Base-by-base conservation (phyloP, 2,888 invertebrate genomes). In the Ommatoiulus sabulosus region DNA sequence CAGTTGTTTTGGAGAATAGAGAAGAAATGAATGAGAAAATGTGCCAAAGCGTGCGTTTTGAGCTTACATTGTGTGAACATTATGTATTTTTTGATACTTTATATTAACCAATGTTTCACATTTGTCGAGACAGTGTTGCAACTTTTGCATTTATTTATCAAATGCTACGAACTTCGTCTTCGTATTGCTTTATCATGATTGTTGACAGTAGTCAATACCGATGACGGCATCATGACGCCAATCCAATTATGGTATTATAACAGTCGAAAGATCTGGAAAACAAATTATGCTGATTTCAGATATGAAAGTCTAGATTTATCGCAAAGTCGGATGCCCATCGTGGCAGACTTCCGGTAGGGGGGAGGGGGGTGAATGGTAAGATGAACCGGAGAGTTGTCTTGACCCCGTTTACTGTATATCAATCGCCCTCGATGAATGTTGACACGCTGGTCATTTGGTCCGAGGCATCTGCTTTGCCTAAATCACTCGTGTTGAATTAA, bases 391-490 rank as follows among this genome's bases (percentile, higher is more conserved):
- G n/a, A 15, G 52, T 52, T 52, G 52, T 52, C 52, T 52, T 52
- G 52, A 52, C 52, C 52, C 17, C 52, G 52, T 52, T n/a, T 52
- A 17, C 52, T 52, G 15, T 52, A 15, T 52, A 52, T 52, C 52
- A 52, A 52, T 52, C 52, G 52, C 52, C 24, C 24, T 80, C 80
- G 10, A 80, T 80, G 80, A 35, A 35, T 80, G 20, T 80, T 80
- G 80, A 20, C 80, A 80, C 35, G 10, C 15, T 80, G 80, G 80
- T 80, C 80, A 80, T 80, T 80, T 80, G 80, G 80, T 80, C 80
- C 35, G 80, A 80, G 20, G 80, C 80, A 80, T 72, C 72, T 72
- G 80, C 80, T 80, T 8, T 4, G 35, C 80, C 80, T 80, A 80
- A 80, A 80, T 80, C 80, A 80, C 80, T 35, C 10, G 24, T 10